Conservation (phyloP, 2,797 vertebrate species). For the Netta rufina region DNA sequence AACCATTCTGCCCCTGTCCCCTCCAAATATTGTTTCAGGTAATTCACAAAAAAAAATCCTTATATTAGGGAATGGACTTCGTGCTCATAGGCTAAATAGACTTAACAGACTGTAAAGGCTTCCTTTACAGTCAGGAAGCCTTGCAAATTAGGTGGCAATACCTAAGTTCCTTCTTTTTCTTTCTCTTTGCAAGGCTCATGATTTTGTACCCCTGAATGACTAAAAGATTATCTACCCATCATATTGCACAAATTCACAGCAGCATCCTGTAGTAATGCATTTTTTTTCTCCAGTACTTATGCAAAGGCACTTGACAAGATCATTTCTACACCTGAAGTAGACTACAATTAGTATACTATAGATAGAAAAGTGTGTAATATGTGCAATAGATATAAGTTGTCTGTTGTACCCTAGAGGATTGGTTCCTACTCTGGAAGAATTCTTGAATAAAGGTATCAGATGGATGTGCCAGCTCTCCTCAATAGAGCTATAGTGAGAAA, state of each 20-base stretch:
- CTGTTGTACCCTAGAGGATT: not conserved
- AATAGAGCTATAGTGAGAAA: not conserved
- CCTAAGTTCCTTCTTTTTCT: not conserved
- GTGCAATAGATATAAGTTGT: not conserved
- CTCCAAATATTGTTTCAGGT: not conserved
- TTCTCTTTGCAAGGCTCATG: not conserved
- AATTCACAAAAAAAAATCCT: not conserved
- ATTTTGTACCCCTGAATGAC: not conserved
- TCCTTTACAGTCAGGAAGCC: not conserved
- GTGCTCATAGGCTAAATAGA: not conserved
- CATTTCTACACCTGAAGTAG: not conserved
- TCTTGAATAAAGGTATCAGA: not conserved
- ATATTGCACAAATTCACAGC: not conserved
- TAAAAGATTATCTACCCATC: not conserved
- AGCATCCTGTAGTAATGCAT: not conserved
- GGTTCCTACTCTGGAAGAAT: not conserved
- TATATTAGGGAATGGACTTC: not conserved
- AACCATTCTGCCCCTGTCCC: not conserved
- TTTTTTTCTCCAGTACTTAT: not conserved
- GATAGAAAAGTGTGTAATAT: not conserved
- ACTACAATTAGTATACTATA: not conserved
- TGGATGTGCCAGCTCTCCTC: not conserved
- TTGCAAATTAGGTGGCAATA: not conserved
- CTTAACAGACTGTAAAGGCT: not conserved
- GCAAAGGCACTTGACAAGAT: not conserved